A percentile compares a stretch with the other conserved stretches of the same genome.
Evolutionary conservation across 2,888 invertebrate genomes (phyloP).

Genomic region (Hydraecia micacea): DNA sequence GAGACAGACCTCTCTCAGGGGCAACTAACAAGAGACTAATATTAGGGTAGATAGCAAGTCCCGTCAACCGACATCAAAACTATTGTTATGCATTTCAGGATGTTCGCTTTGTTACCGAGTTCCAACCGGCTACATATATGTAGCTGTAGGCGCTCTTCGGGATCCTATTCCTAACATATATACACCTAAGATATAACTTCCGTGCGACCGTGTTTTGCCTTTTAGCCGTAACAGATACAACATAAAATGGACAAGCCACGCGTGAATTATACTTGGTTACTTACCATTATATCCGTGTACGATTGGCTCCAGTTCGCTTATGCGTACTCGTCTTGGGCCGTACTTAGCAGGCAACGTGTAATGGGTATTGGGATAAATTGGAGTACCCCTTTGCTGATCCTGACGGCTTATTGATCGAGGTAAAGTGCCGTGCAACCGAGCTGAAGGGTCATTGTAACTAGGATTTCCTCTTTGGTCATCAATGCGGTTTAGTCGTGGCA

Average conservation of each 20-base stretch:
- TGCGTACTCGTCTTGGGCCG: slow-evolving; percentile 83
- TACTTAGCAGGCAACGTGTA: slow-evolving; percentile 82
- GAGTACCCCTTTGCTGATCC: slow-evolving; percentile 67
- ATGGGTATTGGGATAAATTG: slow-evolving; percentile 72
- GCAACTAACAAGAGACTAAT: slow-evolving; percentile 43
- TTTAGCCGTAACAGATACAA: slow-evolving; percentile 17
- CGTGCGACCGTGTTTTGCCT: not conserved
- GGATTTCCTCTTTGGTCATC: slow-evolving; percentile 68
- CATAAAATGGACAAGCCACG: slow-evolving; percentile 4
- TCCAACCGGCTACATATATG: slow-evolving; percentile 18
- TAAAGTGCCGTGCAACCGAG: slow-evolving; percentile 78
- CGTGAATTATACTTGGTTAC: slow-evolving; percentile 66
- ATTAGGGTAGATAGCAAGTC: slow-evolving; percentile 47
- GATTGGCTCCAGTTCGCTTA: slow-evolving; percentile 83
- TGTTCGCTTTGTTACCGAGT: slow-evolving; percentile 51
- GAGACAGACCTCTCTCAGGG: slow-evolving; percentile 33
- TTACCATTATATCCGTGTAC: slow-evolving; percentile 85
- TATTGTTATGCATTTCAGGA: slow-evolving; percentile 54
- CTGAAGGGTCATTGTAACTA: slow-evolving; percentile 73
- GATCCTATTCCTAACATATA: slow-evolving; percentile 19
- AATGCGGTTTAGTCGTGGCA: slow-evolving; percentile 70
- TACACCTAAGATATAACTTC: slow-evolving; percentile 2
- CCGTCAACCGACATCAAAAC: slow-evolving; percentile 54
- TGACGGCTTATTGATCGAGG: slow-evolving; percentile 76
- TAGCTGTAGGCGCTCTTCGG: slow-evolving; percentile 21